A percentile compares a stretch with the other conserved stretches of the same genome.
Conservation (phyloP, 2,113 vertebrate species). For the Symphodus melops region DNA sequence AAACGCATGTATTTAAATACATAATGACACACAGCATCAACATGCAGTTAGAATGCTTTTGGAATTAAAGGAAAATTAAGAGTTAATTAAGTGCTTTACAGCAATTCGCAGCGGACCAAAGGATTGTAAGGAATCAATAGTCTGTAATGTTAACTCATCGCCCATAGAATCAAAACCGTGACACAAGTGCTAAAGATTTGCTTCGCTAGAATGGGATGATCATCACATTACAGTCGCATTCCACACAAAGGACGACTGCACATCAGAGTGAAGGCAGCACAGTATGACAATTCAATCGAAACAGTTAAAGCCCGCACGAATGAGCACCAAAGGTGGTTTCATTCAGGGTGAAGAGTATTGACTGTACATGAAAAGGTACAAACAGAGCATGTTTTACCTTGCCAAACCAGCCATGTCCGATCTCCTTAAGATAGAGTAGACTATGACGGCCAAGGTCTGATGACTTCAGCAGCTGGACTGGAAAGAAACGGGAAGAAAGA, state of each 20-base stretch:
- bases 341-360: background rate
- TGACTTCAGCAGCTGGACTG: slow-evolving; percentile 94
- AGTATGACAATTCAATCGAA: slow-evolving; percentile 4
- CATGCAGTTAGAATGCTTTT: background rate
- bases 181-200: slow-evolving; percentile 53
- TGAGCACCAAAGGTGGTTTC: background rate
- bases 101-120: slow-evolving; percentile 3
- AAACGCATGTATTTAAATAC: background rate
- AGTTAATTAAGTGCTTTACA: slow-evolving; percentile 7
- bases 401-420: slow-evolving; percentile 96
- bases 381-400: slow-evolving; percentile 83
- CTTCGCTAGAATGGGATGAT: slow-evolving; percentile 48
- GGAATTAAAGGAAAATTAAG: background rate
- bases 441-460: slow-evolving; percentile 93
- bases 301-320: background rate
- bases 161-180: slow-evolving; percentile 21
- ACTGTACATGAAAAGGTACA: background rate
- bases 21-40: background rate
- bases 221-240: slow-evolving; percentile 55
- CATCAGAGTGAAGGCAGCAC: background rate
- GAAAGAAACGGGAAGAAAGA: slow-evolving; percentile 46
- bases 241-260: slow-evolving; percentile 25
- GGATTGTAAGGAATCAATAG: slow-evolving; percentile 43
- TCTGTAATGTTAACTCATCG: slow-evolving; percentile 32
- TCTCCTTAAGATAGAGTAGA: slow-evolving; percentile 96